These are phyloP conservation scores for Pocota personata DNA, from an alignment of 2,888 invertebrate genomes.

Conservation along the genomic window DNA sequence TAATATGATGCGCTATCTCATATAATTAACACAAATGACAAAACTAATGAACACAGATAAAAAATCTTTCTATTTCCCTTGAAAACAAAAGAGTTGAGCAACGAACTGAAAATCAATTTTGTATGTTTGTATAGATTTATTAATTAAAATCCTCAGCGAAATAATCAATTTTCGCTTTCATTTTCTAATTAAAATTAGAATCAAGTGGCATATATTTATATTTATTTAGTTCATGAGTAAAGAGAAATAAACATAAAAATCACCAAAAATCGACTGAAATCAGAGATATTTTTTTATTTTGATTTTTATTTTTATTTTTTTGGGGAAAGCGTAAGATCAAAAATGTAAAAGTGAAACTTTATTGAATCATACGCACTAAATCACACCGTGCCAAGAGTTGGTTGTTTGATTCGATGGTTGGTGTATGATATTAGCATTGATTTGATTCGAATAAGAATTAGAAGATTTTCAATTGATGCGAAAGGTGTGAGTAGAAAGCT, in stretches of 20 bases:
- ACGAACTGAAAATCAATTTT: conserved; percentile 19
- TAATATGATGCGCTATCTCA: too few species aligned
- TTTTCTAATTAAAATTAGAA: conserved; percentile 8
- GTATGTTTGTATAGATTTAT: neutral
- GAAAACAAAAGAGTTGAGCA: conserved; percentile 28
- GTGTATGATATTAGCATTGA: conserved; percentile 25
- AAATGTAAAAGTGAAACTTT: conserved; percentile 65
- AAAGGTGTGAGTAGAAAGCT: conserved; percentile 56
- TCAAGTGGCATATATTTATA: neutral
- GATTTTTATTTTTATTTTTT: conserved; percentile 6
- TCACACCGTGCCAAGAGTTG: conserved; percentile 28
- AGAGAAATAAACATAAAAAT: conserved; percentile 5
- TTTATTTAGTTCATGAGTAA: conserved; percentile 16
- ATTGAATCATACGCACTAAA: conserved; percentile 66
- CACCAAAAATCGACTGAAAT: neutral
- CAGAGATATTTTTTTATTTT: conserved; percentile 8
- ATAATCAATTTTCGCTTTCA: conserved; percentile 12
- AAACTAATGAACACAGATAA: neutral
- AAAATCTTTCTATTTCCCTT: neutral
- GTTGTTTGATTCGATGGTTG: neutral
- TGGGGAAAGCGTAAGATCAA: conserved; percentile 49
- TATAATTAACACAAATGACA: neutral
- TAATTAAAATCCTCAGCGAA: neutral
- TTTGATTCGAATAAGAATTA: conserved; percentile 54
- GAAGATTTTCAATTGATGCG: conserved; percentile 24